Evolutionary conservation across 1,140 invertebrate species (phyloP).

Genomic region (Ips nitidus): DNA sequence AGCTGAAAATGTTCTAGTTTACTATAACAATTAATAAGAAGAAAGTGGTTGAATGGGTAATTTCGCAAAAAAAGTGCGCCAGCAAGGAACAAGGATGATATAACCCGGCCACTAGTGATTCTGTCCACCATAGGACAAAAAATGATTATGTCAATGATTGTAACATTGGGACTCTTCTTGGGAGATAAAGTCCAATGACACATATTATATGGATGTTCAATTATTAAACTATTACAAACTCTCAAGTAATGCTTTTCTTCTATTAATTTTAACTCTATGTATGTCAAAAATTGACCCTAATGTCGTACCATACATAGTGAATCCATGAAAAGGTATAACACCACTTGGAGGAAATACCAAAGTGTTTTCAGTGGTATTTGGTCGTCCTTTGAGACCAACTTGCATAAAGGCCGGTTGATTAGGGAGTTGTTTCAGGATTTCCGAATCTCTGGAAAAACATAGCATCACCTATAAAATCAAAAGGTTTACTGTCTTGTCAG

Average conservation of each 20-base stretch:
- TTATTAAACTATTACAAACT: background rate
- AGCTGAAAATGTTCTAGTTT: constrained; percentile 59
- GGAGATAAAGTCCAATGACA: too few species aligned
- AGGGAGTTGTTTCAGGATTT: constrained; percentile 68
- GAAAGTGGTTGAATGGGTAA: background rate
- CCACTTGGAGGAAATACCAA: constrained; percentile 92
- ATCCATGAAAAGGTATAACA: constrained; percentile 94
- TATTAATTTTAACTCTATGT: background rate
- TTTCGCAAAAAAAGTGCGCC: too few species aligned
- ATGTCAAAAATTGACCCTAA: background rate
- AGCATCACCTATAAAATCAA: constrained; percentile 73
- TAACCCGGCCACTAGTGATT: too few species aligned
- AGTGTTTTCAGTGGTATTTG: constrained; percentile 63
- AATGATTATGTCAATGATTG: too few species aligned
- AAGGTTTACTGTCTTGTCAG: background rate
- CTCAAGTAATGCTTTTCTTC: background rate
- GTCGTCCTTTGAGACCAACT: constrained; percentile 72
- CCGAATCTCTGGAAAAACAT: constrained; percentile 88
- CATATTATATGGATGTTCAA: too few species aligned
- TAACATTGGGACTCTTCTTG: too few species aligned
- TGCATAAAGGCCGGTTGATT: constrained; percentile 63
- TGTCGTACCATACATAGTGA: constrained; percentile 91
- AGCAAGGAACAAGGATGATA: too few species aligned
- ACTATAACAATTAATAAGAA: constrained; percentile 5
- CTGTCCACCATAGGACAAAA: too few species aligned